phyloP scores from a whole-genome alignment of 1,140 invertebrate genomes.

The Micrasema longulum region DNA sequence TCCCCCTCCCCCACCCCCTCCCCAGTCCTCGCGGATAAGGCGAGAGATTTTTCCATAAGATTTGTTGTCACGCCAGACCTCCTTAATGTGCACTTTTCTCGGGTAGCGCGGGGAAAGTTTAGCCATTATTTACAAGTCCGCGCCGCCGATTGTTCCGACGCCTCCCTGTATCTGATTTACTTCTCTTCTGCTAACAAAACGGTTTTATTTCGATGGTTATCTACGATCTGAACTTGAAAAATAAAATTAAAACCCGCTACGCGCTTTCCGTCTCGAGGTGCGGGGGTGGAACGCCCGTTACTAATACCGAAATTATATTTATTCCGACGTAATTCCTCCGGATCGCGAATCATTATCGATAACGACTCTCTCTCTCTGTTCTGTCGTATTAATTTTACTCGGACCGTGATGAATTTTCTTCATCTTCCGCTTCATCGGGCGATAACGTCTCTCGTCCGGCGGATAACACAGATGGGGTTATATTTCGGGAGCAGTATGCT shows the following conservation, averaged over 20 bases:
- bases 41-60: slow-evolving; percentile 66
- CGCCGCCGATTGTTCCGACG: slow-evolving; percentile 38
- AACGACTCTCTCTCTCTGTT: slow-evolving; percentile 38
- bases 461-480: slow-evolving; percentile 56
- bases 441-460: slow-evolving; percentile 42
- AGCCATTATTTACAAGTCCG: slow-evolving; percentile 57
- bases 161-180: slow-evolving; percentile 43
- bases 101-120: slow-evolving; percentile 62
- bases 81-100: slow-evolving; percentile 70
- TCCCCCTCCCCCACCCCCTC: not conserved
- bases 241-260: too few relatives aligned
- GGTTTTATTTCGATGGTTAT: slow-evolving; percentile 15
- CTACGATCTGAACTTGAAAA: slow-evolving; percentile 23
- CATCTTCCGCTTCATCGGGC: slow-evolving; percentile 49
- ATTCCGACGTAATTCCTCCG: not conserved
- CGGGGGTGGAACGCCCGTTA: too few relatives aligned
- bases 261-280: too few relatives aligned
- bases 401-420: too few relatives aligned
- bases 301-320: too few relatives aligned
- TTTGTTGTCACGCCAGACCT: slow-evolving; percentile 70
- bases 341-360: not conserved
- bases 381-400: too few relatives aligned
- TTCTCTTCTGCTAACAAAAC: slow-evolving; percentile 6
- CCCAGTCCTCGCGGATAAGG: slow-evolving; percentile 1
- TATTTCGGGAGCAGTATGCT: slow-evolving; percentile 44